Evolutionary conservation across 2,113 vertebrate genomes (phyloP).

Genomic region (Steatornis caripensis): DNA sequence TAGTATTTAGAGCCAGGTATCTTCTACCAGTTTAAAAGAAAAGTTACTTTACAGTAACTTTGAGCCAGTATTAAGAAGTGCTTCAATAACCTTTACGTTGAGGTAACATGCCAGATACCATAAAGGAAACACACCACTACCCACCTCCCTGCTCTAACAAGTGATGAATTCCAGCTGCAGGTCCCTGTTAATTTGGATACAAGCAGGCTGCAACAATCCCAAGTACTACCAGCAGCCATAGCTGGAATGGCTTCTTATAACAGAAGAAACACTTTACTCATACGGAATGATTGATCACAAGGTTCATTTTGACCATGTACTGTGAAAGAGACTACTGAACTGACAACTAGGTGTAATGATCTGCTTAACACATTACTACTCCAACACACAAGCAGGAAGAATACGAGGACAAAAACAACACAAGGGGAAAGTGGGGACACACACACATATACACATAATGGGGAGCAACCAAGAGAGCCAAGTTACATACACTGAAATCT

Average conservation of each 20-base stretch:
- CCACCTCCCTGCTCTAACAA: neutral
- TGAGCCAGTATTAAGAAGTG: neutral
- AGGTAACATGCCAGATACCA: neutral
- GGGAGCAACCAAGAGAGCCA: neutral
- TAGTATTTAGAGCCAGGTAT: neutral
- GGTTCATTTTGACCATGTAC: neutral
- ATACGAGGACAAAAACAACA: neutral
- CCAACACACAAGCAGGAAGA: neutral
- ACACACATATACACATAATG: neutral
- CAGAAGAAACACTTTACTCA: neutral
- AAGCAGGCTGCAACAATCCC: neutral
- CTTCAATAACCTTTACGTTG: neutral
- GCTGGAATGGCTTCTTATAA: neutral
- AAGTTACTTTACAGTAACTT: neutral
- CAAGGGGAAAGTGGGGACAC: neutral
- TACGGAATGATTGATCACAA: neutral
- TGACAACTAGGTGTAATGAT: neutral
- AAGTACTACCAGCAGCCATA: neutral
- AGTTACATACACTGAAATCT: neutral
- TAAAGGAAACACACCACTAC: neutral
- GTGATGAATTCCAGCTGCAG: neutral
- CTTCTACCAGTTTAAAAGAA: neutral
- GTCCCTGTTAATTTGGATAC: neutral
- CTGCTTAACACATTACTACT: neutral
- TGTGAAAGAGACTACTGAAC: neutral